Base-by-base conservation (phyloP, 1,140 invertebrate species). In the Ostrea edulis region DNA sequence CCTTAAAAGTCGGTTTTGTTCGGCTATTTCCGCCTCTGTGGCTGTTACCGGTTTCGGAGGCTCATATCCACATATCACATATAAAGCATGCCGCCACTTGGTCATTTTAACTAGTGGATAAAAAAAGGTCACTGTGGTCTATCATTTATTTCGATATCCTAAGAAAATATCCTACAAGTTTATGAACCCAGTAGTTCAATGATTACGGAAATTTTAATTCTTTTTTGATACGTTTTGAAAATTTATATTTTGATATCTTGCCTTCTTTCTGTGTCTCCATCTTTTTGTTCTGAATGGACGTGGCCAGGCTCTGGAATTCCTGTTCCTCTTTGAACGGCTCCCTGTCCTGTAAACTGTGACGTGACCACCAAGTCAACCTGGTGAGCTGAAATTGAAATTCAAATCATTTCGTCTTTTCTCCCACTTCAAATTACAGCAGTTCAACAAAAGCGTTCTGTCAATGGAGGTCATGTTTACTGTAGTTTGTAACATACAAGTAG, bases 1-100 rank as follows among this genome's bases (percentile, higher is more conserved):
- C 8, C 90, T 93, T 35, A 92, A 58, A 17, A 90, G 68, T 68
- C 91, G 88, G 44, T 87, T 86, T 35, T 88, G 54, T 58, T 89
- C 90, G 12, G 86, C 65, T 54, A 91, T 89, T 68, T 93, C 91
- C 35, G 92, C 92, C 25, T 92, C 90, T 2, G 91, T 86, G 14
- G 91, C 86, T 12, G 86, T 89, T 9, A 86, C 82, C n/a, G 85
- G 68, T 53, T 90, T 81, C 12, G 88, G 93, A 82, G 81, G 89
- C 84, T 93, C 91, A 87, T 93, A 93, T 12, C 93, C 93, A 87
- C 93, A 93, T 12, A 93, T 85, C 2, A 91, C 7, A 85, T 93
- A 91, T 44, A 93, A 5, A 35, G 90, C 53, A 4, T 83, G 86
- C 14, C 91, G 77, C 92, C 92, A 93, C 17, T 20, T 84, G 0